Base-by-base conservation (phyloP, 2,797 vertebrate species). In the Perodicticus potto region DNA sequence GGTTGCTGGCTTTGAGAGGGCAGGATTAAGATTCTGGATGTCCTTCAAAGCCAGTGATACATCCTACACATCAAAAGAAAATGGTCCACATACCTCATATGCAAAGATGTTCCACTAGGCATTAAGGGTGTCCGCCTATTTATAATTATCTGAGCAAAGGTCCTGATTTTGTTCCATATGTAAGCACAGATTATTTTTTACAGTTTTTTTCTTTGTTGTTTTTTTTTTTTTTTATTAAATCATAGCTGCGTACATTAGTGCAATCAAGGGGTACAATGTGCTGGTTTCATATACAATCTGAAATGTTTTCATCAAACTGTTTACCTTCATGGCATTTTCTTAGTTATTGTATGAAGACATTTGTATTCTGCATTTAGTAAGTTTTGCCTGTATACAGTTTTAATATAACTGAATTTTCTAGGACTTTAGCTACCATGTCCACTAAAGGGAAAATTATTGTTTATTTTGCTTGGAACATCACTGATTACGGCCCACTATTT, bases 391-490 rank as follows among this genome's bases (percentile, higher is more conserved):
- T 40, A 40, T 8, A 55, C 14, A 65, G 37, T 67, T 96, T 90
- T 74, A 78, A 61, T 63, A 61, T 23, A 74, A 74, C 14, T 65
- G 32, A 27, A 55, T 59, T 73, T 89, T 86, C 82, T 29, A 84
- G 37, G 13, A 76, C 85, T 65, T 8, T 1, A 85, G 34, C 65
- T 25, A 34, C 11, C 40, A 19, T 4, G 3, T 74, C 29, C 49
- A 55, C 3, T 37, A 67, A 77, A 84, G 20, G 43, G 53, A 88
- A 80, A 4, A 61, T 8, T n/a, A 2, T 5, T 77, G 13, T 37
- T 49, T 59, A 65, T 67, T 87, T 93, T n/a, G 34, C 57, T 85
- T 70, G 17, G 19, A 91, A 65, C 29, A 86, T 61, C n/a, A 91
- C 49, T 32, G 43, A 10, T 8, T 67, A 7, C 65, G 55, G 53